phyloP scores from a whole-genome alignment of 30 jellyfish, hydroid and myxozoan species.

The Hydractinia symbiolongicarpus region DNA sequence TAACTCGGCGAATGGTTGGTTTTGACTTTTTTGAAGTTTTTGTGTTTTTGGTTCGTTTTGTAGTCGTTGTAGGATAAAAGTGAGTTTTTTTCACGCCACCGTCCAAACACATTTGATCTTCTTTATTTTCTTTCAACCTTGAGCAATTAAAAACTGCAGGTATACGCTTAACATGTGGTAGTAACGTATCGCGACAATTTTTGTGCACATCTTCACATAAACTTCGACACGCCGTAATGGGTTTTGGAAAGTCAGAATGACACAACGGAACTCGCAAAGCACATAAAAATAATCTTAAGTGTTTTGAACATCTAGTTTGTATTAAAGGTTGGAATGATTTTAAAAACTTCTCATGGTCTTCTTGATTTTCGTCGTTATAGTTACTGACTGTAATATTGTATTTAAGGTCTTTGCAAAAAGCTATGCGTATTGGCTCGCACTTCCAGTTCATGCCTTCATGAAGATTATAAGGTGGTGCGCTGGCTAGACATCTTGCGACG shows the following conservation, averaged over 20 bases:
- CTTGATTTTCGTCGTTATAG: slow-evolving; percentile 62
- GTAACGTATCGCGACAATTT: slow-evolving; percentile 45
- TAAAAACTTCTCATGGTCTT: slow-evolving; percentile 53
- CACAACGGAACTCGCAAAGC: slow-evolving; percentile 85
- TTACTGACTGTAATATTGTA: slow-evolving; percentile 68
- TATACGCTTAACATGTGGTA: slow-evolving; percentile 46
- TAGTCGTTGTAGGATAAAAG: slow-evolving; percentile 32
- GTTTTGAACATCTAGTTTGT: slow-evolving; percentile 61
- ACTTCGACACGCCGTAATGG: slow-evolving; percentile 78
- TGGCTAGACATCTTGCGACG: background rate
- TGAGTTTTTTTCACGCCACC: background rate
- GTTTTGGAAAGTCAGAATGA: slow-evolving; percentile 54
- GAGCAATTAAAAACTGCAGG: slow-evolving; percentile 73
- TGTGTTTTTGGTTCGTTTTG: slow-evolving; percentile 24
- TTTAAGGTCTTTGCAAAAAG: slow-evolving; percentile 63
- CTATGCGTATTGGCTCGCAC: slow-evolving; percentile 63
- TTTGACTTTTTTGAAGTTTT: slow-evolving; percentile 11
- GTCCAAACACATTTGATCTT: slow-evolving; percentile 2
- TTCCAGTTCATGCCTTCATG: slow-evolving; percentile 46
- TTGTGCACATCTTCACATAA: slow-evolving; percentile 79
- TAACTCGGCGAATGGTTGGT: background rate
- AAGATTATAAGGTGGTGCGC: slow-evolving; percentile 4
- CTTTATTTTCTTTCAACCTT: slow-evolving; percentile 63
- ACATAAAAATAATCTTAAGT: slow-evolving; percentile 74
- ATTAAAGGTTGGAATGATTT: slow-evolving; percentile 50